phyloP scores from a whole-genome alignment of 2,797 vertebrate genomes.

The Lacerta agilis region DNA sequence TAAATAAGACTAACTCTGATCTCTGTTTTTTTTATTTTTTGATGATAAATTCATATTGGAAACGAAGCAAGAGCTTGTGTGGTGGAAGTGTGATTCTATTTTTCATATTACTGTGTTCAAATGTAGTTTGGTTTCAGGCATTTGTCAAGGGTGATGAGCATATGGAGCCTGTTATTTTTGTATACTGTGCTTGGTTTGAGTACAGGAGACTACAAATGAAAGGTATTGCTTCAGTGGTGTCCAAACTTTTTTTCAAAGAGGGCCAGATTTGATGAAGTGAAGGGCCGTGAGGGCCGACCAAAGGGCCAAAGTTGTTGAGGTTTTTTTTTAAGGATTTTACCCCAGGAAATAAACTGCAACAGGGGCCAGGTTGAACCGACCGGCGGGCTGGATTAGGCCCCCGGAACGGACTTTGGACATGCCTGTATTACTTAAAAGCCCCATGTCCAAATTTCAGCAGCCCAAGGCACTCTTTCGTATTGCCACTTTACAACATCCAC shows the following conservation, averaged over 20 bases:
- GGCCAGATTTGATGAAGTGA: no score
- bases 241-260: no score
- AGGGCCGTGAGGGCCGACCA: no score
- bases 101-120: background rate
- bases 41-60: constrained; percentile 1
- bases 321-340: no score
- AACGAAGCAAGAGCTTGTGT: background rate
- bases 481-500: background rate
- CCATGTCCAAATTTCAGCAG: background rate
- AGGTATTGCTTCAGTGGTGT: background rate
- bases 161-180: constrained; percentile 13
- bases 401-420: no score
- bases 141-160: background rate
- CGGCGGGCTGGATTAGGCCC: no score
- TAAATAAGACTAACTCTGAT: background rate
- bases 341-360: no score
- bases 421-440: no score
- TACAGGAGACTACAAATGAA: constrained; percentile 25
- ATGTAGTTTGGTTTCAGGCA: background rate
- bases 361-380: no score
- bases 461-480: background rate
- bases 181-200: constrained; percentile 24
- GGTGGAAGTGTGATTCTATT: background rate
- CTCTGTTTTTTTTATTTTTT: background rate
- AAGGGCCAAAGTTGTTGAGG: no score